Base-by-base conservation (phyloP, 1,140 invertebrate genomes). In the Heliconius congener region DNA sequence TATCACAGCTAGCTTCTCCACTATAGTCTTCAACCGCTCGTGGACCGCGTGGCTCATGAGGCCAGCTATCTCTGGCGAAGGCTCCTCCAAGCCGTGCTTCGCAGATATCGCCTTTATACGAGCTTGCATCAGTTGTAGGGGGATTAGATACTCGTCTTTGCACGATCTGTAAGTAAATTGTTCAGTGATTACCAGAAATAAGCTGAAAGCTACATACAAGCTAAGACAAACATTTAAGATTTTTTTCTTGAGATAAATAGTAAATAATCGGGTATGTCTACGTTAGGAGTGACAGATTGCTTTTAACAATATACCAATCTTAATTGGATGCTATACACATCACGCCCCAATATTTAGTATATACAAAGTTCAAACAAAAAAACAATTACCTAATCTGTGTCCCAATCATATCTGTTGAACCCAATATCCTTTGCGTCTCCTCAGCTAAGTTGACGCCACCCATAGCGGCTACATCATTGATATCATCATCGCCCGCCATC, bases 391-490 rank as follows among this genome's bases (percentile, higher is more conserved):
- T 91, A 78, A 99, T 99, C 94, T 99, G 98, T 1, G 98, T 98
- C 11, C 98, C 98, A 78, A 99, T 98, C 93, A 99, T 97, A 88
- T 99, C 98, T 6, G 98, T 98, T 5, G 98, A 98, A 4, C 98
- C 98, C 42, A 99, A 95, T 88, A 99, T 99, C 93, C 98, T 97
- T 90, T 99, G 98, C 74, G 97, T 97, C 95, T 99, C 99, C 95
- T 99, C 99, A 2, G 98, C 97, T 84, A 99, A 95, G 95, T 99
- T 99, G n/a, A 99, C 99, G 39, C 99, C 99, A 85, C 99, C 99
- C 99, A 99, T 99, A 8, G 99, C 99, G 34, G 99, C 99, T 1
- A 99, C 99, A 96, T 99, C 99, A 90, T 99, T 99, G 83, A 99
- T 99, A 52, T 94, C 93, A 57, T 94, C 93, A 81, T 93, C 91